These are phyloP conservation scores for Alviniconcha strummeri DNA, from an alignment of 2,888 invertebrate genomes.

Conservation along the genomic window DNA sequence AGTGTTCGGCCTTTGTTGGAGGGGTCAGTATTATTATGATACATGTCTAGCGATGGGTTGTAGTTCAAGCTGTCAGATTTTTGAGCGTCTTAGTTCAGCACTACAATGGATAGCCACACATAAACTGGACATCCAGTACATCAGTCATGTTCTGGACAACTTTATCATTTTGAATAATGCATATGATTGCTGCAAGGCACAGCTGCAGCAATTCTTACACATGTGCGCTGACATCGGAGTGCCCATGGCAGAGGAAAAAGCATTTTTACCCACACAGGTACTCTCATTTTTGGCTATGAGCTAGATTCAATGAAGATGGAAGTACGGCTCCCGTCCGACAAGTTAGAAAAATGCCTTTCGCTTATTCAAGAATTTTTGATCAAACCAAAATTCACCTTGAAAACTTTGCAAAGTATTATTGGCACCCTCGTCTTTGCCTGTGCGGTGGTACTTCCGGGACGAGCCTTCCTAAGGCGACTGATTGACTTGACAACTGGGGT, in stretches of 20 bases:
- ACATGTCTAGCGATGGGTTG: background rate
- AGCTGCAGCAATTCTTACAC: too few species aligned
- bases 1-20: background rate
- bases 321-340: background rate
- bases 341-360: background rate
- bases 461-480: background rate
- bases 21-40: background rate
- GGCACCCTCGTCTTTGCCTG: background rate
- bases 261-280: background rate
- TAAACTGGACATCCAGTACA: background rate
- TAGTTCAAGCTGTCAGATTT: slow-evolving; percentile 2
- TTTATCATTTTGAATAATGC: too few species aligned
- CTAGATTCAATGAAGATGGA: background rate
- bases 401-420: background rate
- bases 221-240: background rate
- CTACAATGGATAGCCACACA: slow-evolving; percentile 10
- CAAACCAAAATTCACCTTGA: background rate
- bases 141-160: background rate
- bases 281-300: background rate
- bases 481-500: too few species aligned
- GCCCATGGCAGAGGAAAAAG: slow-evolving; percentile 9
- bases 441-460: background rate
- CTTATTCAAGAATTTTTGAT: too few species aligned
- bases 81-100: slow-evolving; percentile 11
- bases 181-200: too few species aligned